These are phyloP conservation scores for Cryptomyrus ogoouensis DNA, from an alignment of 2,113 vertebrate genomes.

Conservation along the genomic window DNA sequence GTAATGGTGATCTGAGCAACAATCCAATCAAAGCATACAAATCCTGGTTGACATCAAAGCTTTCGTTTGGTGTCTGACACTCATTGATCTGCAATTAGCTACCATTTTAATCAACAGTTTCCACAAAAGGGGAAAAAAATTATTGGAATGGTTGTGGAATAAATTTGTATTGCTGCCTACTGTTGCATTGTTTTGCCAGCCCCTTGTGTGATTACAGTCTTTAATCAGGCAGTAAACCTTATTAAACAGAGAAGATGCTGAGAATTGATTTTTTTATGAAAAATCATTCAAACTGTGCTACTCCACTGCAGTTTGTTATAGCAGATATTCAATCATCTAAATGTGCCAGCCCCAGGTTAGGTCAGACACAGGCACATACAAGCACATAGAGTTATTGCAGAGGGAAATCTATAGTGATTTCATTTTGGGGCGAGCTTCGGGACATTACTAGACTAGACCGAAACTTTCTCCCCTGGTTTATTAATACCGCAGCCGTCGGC, in stretches of 20 bases:
- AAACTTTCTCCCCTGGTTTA: conserved; percentile 42
- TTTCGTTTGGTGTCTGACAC: conserved; percentile 8
- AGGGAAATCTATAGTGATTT: background rate
- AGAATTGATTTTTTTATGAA: conserved; percentile 1
- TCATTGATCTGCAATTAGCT: conserved; percentile 23
- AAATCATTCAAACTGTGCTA: background rate
- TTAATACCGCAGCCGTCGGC: conserved; percentile 50
- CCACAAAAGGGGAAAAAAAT: background rate
- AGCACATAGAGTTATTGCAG: background rate
- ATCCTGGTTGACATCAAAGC: conserved; percentile 27
- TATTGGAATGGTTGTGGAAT: background rate
- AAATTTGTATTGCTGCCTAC: background rate
- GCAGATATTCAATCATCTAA: background rate
- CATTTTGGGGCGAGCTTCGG: conserved; percentile 6
- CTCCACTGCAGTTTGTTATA: background rate
- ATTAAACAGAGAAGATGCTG: background rate
- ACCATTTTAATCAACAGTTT: conserved; percentile 2
- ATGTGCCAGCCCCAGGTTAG: background rate
- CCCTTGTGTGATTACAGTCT: background rate
- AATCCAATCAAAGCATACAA: background rate
- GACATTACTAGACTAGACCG: background rate
- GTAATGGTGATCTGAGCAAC: background rate
- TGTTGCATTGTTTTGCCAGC: conserved; percentile 18
- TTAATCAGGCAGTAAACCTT: background rate
- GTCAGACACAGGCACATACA: background rate